Evolutionary conservation across 2,797 vertebrate genomes (phyloP), one percentile per base, ranked within the genome.

Genomic region (Muraenolepis orangiensis): DNA sequence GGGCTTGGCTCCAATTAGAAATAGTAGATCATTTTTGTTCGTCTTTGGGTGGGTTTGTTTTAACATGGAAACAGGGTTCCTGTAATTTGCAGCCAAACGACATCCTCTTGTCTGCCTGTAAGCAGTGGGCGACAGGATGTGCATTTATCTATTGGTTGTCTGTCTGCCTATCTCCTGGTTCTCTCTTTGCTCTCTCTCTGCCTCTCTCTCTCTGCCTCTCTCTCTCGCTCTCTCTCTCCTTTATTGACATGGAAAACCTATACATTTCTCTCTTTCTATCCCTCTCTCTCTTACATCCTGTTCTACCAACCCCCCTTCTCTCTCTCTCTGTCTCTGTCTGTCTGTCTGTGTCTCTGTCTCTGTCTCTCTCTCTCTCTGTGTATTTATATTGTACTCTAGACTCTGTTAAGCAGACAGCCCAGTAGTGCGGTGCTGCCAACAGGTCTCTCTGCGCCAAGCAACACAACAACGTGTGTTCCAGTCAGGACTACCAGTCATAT

Each of bases 21-120:
- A 29, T 77, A 79, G 83, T 85, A 82, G 82, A 80, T 86, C 86
- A 30, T 13, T 75, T 61, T 75, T 69, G 78, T 72, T 2, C n/a
- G n/a, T n/a, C n/a, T n/a, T n/a, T n/a, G n/a, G n/a, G 69, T 73
- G 78, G 72, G 13, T 68, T 68, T 16, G 66, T 68, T 83, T 79
- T 46, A 13, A 46, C 42, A 46, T 46, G 42, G 42, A 46, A 46
- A 46, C 18, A 5, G 42, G 42, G 42, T 64, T 64, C 7, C 26
- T 23, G n/a, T 64, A 23, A 64, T 64, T 64, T 64, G 61, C 26
- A 26, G n/a, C 61, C 61, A 64, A 13, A 64, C 26, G 26, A 28
- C 61, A 26, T 64, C 61, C n/a, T 28, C 57, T 42, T 3, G 42
- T 46, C 42, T 23, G 61, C 61, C 61, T 64, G n/a, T 64, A 26